phyloP scores from a whole-genome alignment of 2,888 invertebrate species.

The Patella caerulea region DNA sequence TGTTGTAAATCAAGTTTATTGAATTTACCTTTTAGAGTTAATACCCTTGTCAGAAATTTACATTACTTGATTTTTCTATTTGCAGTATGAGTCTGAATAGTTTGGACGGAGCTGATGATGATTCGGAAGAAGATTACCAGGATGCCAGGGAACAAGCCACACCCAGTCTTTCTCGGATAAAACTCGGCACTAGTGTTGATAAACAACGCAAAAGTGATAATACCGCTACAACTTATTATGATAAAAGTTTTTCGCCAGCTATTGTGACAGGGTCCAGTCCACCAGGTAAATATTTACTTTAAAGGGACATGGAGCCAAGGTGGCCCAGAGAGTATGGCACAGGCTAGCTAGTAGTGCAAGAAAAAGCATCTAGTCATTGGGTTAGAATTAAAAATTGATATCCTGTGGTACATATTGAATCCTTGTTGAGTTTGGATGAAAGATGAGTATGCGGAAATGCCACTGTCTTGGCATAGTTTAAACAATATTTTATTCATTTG shows the following conservation, averaged over 20 bases:
- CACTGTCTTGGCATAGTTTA: too few species aligned
- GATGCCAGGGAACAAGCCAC: slow-evolving; percentile 30
- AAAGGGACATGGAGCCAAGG: slow-evolving; percentile 8
- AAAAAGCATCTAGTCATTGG: too few species aligned
- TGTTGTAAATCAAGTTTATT: too few species aligned
- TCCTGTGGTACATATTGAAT: too few species aligned
- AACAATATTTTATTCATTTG: too few species aligned
- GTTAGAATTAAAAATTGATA: too few species aligned
- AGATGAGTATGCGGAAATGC: too few species aligned
- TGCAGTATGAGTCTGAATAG: slow-evolving; percentile 60
- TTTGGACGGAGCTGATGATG: slow-evolving; percentile 54
- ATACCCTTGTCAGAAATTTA: too few species aligned
- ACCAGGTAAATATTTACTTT: slow-evolving; percentile 23
- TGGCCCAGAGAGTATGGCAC: neutral
- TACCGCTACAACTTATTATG: slow-evolving; percentile 20
- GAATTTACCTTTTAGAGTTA: too few species aligned
- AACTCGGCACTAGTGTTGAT: slow-evolving; percentile 16
- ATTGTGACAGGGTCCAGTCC: slow-evolving; percentile 39
- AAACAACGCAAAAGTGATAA: neutral
- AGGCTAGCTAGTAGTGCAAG: too few species aligned
- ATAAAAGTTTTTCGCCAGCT: slow-evolving; percentile 36
- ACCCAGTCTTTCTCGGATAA: slow-evolving; percentile 23
- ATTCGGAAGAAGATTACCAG: slow-evolving; percentile 51
- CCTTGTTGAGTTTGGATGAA: too few species aligned
- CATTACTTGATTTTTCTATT: neutral